phyloP scores from a whole-genome alignment of 2,888 invertebrate genomes.

The Urechis unicinctus region DNA sequence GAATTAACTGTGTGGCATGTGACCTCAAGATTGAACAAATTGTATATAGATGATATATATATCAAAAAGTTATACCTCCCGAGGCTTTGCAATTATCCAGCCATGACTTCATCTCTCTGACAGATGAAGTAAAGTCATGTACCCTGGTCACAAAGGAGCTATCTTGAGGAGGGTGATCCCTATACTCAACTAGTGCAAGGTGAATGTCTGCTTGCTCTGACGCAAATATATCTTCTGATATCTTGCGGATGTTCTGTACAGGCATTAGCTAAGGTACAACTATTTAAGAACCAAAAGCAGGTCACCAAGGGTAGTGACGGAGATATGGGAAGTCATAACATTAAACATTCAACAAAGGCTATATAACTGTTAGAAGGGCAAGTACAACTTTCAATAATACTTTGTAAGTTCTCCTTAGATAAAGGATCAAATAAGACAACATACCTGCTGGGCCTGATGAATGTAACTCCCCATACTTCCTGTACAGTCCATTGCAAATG shows the following conservation, averaged over 20 bases:
- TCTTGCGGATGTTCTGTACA: conserved; percentile 35
- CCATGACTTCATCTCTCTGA: conserved; percentile 34
- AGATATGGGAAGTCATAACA: too few species aligned
- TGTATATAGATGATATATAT: too few species aligned
- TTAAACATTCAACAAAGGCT: too few species aligned
- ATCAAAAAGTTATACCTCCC: too few species aligned
- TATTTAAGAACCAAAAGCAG: too few species aligned
- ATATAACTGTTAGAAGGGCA: too few species aligned
- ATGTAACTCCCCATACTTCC: conserved; percentile 43
- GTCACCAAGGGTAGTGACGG: too few species aligned
- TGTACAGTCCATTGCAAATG: conserved; percentile 43
- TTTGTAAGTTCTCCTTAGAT: too few species aligned
- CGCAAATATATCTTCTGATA: conserved; percentile 37
- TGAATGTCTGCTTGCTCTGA: conserved; percentile 36
- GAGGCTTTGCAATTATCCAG: conserved; percentile 28
- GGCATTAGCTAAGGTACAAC: too few species aligned
- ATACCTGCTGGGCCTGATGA: conserved; percentile 23
- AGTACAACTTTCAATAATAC: too few species aligned
- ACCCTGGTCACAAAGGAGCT: conserved; percentile 31
- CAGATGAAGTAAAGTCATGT: conserved; percentile 37
- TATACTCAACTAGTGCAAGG: conserved; percentile 38
- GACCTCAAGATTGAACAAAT: too few species aligned
- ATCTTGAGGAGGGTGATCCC: conserved; percentile 43
- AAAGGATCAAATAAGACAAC: neutral
- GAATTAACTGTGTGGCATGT: too few species aligned